These are phyloP conservation scores for Rhipidura dahli DNA, from an alignment of 2,113 vertebrate genomes.

Conservation along the genomic window DNA sequence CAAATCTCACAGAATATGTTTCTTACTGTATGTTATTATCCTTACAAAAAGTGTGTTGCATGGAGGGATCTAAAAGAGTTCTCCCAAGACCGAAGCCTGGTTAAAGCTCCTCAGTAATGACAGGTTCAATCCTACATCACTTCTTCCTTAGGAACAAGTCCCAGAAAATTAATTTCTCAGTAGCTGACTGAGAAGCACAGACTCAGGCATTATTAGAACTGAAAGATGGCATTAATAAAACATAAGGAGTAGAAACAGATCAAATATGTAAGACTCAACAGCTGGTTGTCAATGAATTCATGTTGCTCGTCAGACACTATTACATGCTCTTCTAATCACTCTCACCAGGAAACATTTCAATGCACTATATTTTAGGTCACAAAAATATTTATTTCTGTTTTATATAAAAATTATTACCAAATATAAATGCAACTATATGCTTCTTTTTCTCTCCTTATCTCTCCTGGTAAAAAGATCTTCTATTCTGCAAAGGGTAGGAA, in stretches of 20 bases:
- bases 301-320: background rate
- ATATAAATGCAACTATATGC: background rate
- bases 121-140: background rate
- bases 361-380: background rate
- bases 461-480: background rate
- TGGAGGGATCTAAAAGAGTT: background rate
- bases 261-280: constrained; percentile 37
- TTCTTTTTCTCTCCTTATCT: constrained; percentile 1
- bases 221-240: constrained; percentile 27
- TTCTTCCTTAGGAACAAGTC: background rate
- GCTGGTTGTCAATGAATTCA: constrained; percentile 21
- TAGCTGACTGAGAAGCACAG: background rate
- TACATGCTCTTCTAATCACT: background rate
- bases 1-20: background rate
- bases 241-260: constrained; percentile 6
- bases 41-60: background rate
- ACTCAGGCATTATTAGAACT: background rate
- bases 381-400: constrained; percentile 43
- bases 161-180: constrained; percentile 14
- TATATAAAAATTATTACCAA: background rate
- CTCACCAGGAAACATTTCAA: background rate
- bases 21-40: background rate
- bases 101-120: background rate
- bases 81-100: background rate
- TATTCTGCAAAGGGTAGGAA: background rate